Conservation (phyloP, 2,888 invertebrate species). For the Drosophila paramelanica region DNA sequence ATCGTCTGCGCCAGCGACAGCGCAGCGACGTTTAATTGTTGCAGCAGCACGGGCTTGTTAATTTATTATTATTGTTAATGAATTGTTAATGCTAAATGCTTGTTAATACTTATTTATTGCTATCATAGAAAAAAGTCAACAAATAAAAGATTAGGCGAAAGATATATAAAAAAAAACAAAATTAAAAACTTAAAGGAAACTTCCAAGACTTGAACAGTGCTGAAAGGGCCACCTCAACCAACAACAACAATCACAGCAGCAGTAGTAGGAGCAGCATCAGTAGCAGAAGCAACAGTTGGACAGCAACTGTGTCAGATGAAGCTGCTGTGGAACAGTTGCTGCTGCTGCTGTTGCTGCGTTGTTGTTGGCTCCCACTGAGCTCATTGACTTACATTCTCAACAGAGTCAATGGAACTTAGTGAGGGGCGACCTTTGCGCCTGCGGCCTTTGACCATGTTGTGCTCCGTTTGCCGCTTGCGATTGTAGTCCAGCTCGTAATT, state of each 20-base stretch:
- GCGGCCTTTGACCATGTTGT: background rate
- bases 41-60: slow-evolving; percentile 36
- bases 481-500: slow-evolving; percentile 52
- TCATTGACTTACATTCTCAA: background rate
- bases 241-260: slow-evolving; percentile 1
- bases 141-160: slow-evolving; percentile 28
- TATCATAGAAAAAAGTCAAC: slow-evolving; percentile 39
- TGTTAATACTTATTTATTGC: slow-evolving; percentile 72
- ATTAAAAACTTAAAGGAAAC: background rate
- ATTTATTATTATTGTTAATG: slow-evolving; percentile 66
- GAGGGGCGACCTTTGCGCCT: background rate
- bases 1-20: slow-evolving; percentile 39
- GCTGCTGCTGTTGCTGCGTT: background rate
- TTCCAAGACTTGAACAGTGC: background rate
- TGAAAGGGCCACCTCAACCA: background rate
- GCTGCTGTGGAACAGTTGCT: background rate
- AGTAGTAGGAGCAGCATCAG: slow-evolving; percentile 3
- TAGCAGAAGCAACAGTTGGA: background rate
- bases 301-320: slow-evolving; percentile 1
- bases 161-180: background rate
- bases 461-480: slow-evolving; percentile 10
- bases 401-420: background rate
- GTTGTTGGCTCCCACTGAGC: background rate
- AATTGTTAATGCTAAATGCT: slow-evolving; percentile 68
- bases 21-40: slow-evolving; percentile 34